Evolutionary conservation across 2,113 vertebrate species (phyloP), one percentile per base, ranked within the genome.

Genomic region (Connochaetes taurinus): DNA sequence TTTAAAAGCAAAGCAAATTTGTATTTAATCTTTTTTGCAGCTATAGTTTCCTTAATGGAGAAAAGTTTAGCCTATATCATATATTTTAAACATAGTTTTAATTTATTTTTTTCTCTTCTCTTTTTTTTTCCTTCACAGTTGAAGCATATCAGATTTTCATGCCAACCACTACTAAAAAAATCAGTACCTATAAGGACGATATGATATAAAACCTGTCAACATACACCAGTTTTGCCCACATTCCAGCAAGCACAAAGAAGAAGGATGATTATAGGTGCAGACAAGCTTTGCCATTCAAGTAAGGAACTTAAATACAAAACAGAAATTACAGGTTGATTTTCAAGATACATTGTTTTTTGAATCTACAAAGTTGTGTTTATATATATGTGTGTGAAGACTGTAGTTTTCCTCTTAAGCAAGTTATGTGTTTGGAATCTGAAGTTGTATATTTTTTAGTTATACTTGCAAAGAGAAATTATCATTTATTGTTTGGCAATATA

Each of bases 1-100:
- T 99, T 99, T 99, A 99, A 99, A 99, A 99, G 99, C 99, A 99
- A 98, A 98, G 97, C 98, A 99, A 99, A 99, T 99, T 99, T 99
- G 98, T 99, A 98, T 99, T 99, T 99, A 99, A 99, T 99, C 98
- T 99, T 99, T 98, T 99, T 98, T 98, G 97, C 98, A 98, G 98
- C 96, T 98, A 84, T 98, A 97, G 98, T 99, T 98, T 98, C 97
- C 95, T 98, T 99, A 99, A 99, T 99, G 98, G 99, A 98, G 98
- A 98, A 99, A 99, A 98, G 97, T 98, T 99, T 98, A 98, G 98
- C 64, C 97, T 97, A 94, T 97, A 98, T 98, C 98, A 98, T 99
- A 98, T 98, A 99, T 99, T 98, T 99, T 98, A 98, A 99, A 98
- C 97, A 97, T 62, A 97, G 85, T 96, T 98, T 99, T 99, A 98